Base-by-base conservation (phyloP, 2,888 invertebrate species). In the Zaprionus obscuricornis region DNA sequence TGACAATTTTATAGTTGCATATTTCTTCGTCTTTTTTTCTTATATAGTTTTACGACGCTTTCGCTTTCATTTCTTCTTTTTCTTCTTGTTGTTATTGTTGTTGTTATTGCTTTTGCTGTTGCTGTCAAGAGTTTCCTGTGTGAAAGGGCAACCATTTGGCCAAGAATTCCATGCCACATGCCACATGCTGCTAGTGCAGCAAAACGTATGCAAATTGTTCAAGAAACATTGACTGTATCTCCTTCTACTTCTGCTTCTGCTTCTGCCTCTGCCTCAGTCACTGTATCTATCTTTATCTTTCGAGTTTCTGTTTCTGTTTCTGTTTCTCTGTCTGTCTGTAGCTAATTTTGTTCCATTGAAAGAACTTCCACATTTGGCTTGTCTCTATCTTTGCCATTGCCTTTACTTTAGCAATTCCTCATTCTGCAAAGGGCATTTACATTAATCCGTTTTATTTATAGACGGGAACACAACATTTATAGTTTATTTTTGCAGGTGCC, bases 391-490 rank as follows among this genome's bases (percentile, higher is more conserved):
- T n/a, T n/a, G n/a, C n/a, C n/a, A n/a, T n/a, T n/a, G n/a, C n/a
- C n/a, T n/a, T n/a, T n/a, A n/a, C n/a, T n/a, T 33, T 27, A 33
- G 54, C 62, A 66, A 72, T 71, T 72, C 84, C 84, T 77, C 84
- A 79, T 83, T 77, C 83, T 60, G 57, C 57, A 64, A 70, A 83
- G 82, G 82, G 77, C 82, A 75, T 77, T 82, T 77, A 71, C 75
- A 74, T 76, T 74, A 64, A 59, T 71, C 59, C 78, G 45, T 18
- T 47, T 66, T 75, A 77, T 77, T 71, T 75, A 67, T 75, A 75
- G 78, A 47, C 31, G n/a, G n/a, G n/a, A n/a, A 47, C 17, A 33
- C n/a, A 65, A 71, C 33, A 54, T 70, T 47, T 62, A 51, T 57
- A 56, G 64, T 71, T 77, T 66, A 75, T 77, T 67, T 66, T 67